Evolutionary conservation across 2,888 invertebrate genomes (phyloP).

Genomic region (Bellardia pandia): DNA sequence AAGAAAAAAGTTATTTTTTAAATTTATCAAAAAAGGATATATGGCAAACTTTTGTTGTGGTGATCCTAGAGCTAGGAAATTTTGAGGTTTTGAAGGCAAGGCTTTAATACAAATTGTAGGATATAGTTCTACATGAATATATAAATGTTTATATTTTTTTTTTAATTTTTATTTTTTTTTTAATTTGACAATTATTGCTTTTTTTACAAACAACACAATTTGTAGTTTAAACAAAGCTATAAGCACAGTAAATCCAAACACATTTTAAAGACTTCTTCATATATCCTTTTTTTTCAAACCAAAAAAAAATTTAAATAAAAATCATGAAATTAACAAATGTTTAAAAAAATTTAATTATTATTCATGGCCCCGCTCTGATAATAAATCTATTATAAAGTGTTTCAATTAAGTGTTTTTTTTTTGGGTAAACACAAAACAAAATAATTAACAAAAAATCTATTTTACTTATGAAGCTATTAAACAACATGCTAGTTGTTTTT

Average conservation of each 20-base stretch:
- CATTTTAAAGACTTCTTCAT: background rate
- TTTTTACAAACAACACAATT: background rate
- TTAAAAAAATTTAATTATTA: background rate
- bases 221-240: background rate
- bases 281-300: background rate
- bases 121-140: no score
- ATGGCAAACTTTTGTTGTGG: no score
- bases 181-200: background rate
- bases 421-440: conserved; percentile 19
- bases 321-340: background rate
- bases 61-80: no score
- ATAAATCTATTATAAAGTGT: conserved; percentile 13
- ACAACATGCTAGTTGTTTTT: background rate
- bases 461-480: conserved; percentile 33
- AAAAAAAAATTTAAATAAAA: background rate
- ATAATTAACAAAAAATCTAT: conserved; percentile 52
- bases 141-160: no score
- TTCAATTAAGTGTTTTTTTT: conserved; percentile 49
- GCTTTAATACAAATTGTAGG: no score
- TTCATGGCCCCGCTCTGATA: background rate
- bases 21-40: no score
- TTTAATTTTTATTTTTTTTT: no score
- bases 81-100: no score
- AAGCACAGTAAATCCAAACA: background rate
- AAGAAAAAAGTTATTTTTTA: no score